Percentiles rank a stretch among this genome's conserved stretches.
These are phyloP conservation scores for Crossaster papposus DNA, from an alignment of 53 echinoderm and acorn worm species.

Conservation along the genomic window DNA sequence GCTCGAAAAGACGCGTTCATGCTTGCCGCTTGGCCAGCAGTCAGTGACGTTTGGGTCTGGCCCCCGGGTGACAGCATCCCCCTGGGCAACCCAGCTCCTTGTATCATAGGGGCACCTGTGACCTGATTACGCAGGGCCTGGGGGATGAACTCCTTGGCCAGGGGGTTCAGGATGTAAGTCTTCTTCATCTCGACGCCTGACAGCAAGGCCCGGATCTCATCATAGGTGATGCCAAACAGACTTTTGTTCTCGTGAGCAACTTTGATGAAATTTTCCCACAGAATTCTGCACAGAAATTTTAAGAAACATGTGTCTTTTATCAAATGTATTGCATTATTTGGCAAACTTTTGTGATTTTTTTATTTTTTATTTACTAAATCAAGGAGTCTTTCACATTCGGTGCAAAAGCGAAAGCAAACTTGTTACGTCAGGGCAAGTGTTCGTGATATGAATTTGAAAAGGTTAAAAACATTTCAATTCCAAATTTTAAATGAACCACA, in stretches of 20 bases:
- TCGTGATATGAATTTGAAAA: too few species aligned
- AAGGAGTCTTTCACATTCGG: too few species aligned
- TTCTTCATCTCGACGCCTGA: conserved; percentile 99
- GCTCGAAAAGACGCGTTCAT: conserved; percentile 56
- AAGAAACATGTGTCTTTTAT: background rate
- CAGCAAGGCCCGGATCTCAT: conserved; percentile 86
- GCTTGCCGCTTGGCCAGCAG: conserved; percentile 58
- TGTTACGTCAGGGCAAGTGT: too few species aligned
- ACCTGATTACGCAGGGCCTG: conserved; percentile 81
- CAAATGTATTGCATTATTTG: too few species aligned
- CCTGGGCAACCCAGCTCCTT: conserved; percentile 62
- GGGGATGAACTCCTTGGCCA: conserved; percentile 97
- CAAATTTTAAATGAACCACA: too few species aligned
- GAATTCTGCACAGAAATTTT: conserved; percentile 69
- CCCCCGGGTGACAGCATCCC: conserved; percentile 69
- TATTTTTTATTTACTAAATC: too few species aligned
- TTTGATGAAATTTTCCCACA: conserved; percentile 97
- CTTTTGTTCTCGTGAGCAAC: conserved; percentile 78
- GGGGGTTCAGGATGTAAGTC: conserved; percentile 94
- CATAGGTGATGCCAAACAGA: conserved; percentile 87
- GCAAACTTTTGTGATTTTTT: too few species aligned
- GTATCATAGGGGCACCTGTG: conserved; percentile 89
- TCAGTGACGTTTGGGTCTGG: conserved; percentile 64
- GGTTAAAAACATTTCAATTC: too few species aligned
- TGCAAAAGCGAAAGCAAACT: too few species aligned